Percentiles rank a stretch among this genome's conserved stretches.
phyloP scores from a whole-genome alignment of 2,797 vertebrate genomes.

The Sebastes trivittatus region DNA sequence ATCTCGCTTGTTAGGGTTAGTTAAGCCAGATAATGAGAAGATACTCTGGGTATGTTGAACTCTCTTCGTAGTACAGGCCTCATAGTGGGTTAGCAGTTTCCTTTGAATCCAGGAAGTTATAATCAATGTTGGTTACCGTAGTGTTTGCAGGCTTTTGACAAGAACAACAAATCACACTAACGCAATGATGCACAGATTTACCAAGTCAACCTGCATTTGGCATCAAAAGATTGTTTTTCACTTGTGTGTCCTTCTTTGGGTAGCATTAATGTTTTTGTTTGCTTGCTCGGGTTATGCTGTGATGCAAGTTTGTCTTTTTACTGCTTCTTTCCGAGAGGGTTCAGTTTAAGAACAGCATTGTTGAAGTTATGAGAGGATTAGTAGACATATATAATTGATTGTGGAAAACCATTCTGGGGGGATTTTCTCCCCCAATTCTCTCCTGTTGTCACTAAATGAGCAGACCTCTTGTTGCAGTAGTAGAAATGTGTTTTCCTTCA shows the following conservation, averaged over 20 bases:
- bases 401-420: background rate
- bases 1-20: no score
- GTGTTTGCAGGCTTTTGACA: background rate
- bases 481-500: background rate
- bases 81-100: background rate
- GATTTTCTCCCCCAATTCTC: background rate
- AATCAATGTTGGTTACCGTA: background rate
- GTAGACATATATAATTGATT: background rate
- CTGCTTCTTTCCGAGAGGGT: background rate
- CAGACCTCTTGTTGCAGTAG: background rate
- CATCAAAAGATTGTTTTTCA: background rate
- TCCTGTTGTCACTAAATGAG: background rate
- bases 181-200: background rate
- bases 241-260: background rate
- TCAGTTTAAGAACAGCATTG: background rate
- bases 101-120: background rate
- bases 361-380: background rate
- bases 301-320: background rate
- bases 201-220: background rate
- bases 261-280: background rate
- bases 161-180: background rate
- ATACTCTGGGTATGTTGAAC: no score
- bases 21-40: no score
- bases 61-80: no score
- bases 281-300: background rate